phyloP scores from a whole-genome alignment of 2,113 vertebrate species.

The Aspiorhynchus laticeps region DNA sequence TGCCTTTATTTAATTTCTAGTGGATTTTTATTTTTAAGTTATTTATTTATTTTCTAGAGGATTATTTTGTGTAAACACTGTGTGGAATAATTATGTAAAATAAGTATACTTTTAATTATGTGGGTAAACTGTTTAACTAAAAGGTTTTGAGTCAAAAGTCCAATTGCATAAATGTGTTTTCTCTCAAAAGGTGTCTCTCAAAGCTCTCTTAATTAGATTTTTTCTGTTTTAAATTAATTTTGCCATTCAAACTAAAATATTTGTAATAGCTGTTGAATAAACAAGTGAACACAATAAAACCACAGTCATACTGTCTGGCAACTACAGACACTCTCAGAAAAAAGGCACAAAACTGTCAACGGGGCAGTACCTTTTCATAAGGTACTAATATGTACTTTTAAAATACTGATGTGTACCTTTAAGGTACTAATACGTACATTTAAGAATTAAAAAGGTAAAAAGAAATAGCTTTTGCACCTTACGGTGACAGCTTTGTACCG shows the following conservation, averaged over 20 bases:
- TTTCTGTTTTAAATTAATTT: neutral
- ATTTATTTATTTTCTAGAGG: neutral
- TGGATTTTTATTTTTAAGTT: neutral
- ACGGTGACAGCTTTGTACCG: too few relatives aligned
- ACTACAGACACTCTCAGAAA: neutral
- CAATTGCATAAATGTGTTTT: neutral
- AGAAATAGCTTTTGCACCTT: too few relatives aligned
- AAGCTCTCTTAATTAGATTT: neutral
- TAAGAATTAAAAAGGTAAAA: too few relatives aligned
- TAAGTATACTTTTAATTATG: neutral
- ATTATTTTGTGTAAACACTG: neutral
- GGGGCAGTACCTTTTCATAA: too few relatives aligned
- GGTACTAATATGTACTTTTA: too few relatives aligned
- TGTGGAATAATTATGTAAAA: neutral
- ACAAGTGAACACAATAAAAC: constrained; percentile 6
- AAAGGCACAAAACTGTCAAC: too few relatives aligned
- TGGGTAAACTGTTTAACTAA: neutral
- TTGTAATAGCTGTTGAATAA: neutral
- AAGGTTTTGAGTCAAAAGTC: neutral
- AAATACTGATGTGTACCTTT: too few relatives aligned
- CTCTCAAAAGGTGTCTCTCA: neutral
- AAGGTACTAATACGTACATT: too few relatives aligned
- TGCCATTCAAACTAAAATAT: neutral
- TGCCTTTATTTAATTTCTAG: neutral
- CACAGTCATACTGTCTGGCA: neutral